Conservation (phyloP, 2,888 invertebrate species). For the Kryphioiulus occultus region DNA sequence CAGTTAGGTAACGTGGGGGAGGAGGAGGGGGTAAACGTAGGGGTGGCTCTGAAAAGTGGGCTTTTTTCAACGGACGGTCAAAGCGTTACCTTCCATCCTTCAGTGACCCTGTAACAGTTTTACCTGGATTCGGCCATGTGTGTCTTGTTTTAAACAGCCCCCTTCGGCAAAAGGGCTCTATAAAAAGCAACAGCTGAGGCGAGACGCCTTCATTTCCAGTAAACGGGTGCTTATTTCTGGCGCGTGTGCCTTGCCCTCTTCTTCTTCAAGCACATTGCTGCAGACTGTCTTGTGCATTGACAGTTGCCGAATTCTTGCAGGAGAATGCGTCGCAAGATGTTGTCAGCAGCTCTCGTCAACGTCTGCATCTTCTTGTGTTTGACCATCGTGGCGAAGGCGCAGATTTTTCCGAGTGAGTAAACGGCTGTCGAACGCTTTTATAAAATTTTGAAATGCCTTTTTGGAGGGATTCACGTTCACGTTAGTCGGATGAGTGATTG, state of each 20-base stretch:
- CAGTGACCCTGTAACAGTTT: slow-evolving; percentile 36
- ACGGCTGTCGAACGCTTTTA: not conserved
- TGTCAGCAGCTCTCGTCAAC: not conserved
- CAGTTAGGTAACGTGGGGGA: slow-evolving; percentile 28
- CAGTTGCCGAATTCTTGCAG: not conserved
- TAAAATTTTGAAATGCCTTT: not conserved
- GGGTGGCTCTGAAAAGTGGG: slow-evolving; percentile 9
- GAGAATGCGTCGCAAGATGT: slow-evolving; percentile 4
- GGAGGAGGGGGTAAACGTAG: not conserved
- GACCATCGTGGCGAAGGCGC: not conserved
- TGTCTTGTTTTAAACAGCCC: not conserved
- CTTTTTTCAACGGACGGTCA: slow-evolving; percentile 4
- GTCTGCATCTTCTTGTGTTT: slow-evolving; percentile 21
- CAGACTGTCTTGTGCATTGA: not conserved
- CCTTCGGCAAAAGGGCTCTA: slow-evolving; percentile 9
- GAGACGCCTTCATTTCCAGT: slow-evolving; percentile 38
- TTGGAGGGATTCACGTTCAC: not conserved
- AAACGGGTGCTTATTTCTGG: not conserved
- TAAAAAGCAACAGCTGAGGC: slow-evolving; percentile 36
- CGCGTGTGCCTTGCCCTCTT: not conserved
- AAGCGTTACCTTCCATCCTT: slow-evolving; percentile 39
- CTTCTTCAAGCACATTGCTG: not conserved
- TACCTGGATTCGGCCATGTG: slow-evolving; percentile 32
- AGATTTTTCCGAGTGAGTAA: slow-evolving; percentile 27
- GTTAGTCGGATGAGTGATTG: too few species aligned